Evolutionary conservation across 2,113 vertebrate species (phyloP).

Genomic region (Falcunculus frontatus): DNA sequence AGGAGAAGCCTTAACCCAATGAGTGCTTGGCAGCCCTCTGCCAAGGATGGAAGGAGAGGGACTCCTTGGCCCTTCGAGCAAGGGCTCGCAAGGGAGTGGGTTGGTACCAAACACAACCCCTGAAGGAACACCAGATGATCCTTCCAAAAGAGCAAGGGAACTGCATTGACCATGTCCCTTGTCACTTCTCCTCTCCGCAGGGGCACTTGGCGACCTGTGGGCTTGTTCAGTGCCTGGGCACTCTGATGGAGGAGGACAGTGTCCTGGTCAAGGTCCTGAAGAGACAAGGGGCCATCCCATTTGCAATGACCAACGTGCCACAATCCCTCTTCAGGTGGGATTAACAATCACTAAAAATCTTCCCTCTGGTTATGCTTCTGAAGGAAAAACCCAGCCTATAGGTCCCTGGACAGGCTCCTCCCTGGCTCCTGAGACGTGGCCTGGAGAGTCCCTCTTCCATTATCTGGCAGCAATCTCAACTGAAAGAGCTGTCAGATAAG

Average conservation of each 20-base stretch:
- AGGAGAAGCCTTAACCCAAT: not conserved
- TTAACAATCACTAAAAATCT: not conserved
- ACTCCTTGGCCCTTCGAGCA: not conserved
- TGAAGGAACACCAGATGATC: not conserved
- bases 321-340: conserved; percentile 77
- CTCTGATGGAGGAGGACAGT: conserved; percentile 60
- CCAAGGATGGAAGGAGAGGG: not conserved
- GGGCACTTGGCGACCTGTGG: conserved; percentile 78
- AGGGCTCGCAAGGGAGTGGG: not conserved
- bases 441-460: not conserved
- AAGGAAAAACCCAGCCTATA: not conserved
- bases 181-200: conserved; percentile 52
- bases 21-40: not conserved
- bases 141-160: not conserved
- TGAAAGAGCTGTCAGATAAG: not conserved
- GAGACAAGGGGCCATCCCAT: conserved; percentile 85
- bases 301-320: conserved; percentile 83
- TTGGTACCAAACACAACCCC: not conserved
- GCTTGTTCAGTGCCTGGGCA: conserved; percentile 62
- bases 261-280: conserved; percentile 83
- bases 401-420: not conserved
- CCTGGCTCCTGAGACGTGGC: not conserved
- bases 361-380: not conserved
- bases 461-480: not conserved
- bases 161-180: accelerated